These are phyloP conservation scores for Epizoanthus stellaris DNA, from an alignment of 92 coral and sea anemone species.

Conservation along the genomic window DNA sequence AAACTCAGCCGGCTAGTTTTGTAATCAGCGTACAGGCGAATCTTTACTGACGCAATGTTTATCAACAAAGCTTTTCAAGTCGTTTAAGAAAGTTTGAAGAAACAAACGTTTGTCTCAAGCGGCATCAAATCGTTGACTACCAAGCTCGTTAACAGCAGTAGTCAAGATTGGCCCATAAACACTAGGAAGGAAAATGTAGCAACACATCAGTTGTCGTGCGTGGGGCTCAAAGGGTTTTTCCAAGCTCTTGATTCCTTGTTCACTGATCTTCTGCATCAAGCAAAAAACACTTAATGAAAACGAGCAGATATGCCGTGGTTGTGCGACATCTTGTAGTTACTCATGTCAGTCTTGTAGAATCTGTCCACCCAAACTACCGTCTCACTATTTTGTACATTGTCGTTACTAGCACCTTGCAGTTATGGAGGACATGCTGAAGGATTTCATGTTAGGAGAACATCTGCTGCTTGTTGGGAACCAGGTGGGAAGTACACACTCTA, in stretches of 20 bases:
- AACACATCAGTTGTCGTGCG: neutral
- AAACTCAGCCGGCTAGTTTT: too few species aligned
- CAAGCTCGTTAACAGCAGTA: too few species aligned
- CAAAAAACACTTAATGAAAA: too few species aligned
- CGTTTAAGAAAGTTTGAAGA: neutral
- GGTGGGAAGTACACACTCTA: conserved; percentile 55
- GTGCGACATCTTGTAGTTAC: neutral
- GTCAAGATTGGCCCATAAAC: too few species aligned
- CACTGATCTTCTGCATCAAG: too few species aligned
- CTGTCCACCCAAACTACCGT: neutral
- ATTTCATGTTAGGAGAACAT: conserved; percentile 96
- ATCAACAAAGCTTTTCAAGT: neutral
- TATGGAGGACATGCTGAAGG: conserved; percentile 98
- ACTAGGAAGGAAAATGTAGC: too few species aligned
- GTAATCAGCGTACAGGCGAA: too few species aligned
- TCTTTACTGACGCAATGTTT: neutral
- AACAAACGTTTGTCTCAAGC: too few species aligned
- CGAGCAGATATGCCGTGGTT: too few species aligned
- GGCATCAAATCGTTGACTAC: too few species aligned
- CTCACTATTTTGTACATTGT: neutral
- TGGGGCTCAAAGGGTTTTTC: too few species aligned
- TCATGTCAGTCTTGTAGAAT: neutral
- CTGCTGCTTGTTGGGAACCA: conserved; percentile 96
- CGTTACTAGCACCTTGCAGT: conserved; percentile 79
- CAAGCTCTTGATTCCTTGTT: too few species aligned